Evolutionary conservation across 1,140 invertebrate genomes (phyloP), one percentile per base, ranked within the genome.

Genomic region (Spodoptera frugiperda): DNA sequence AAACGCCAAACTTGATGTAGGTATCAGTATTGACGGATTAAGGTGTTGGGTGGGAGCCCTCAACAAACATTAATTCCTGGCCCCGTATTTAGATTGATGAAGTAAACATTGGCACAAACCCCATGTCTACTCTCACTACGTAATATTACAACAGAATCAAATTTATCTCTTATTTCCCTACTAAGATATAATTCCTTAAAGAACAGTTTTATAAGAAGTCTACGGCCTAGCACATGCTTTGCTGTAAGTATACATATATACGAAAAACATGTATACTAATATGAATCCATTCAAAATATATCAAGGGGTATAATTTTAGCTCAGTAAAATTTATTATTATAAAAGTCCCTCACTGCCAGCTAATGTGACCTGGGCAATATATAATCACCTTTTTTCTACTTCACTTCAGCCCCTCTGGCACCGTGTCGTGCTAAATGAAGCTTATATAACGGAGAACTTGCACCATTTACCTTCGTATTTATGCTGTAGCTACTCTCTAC

Each of bases 341-440:
- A 46, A 63, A 63, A 59, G 14, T 12, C 39, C 59, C 15, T 11
- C 33, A 63, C 59, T n/a, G 15, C 33, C 17, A 67, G 63, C 19
- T 67, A 67, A 67, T 67, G 63, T 48, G 63, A 25, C 39, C 44
- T 65, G 61, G 17, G 39, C 17, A 65, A 48, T 65, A 65, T 65
- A 67, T 46, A 67, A 67, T 67, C 63, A 67, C 65, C 65, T 51
- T 68, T 68, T 68, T 68, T 68, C 65, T 68, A 33, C 65, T 51
- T 53, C 48, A 68, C 21, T 68, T 33, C 46, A 53, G 48, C 65
- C 65, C 65, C 65, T 68, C 63, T 49, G 63, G 44, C 39, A 33
- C n/a, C 48, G 65, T 68, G 65, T 68, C 65, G 48, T 68, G 48
- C 65, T 68, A 68, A 68, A 68, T 68, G 65, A 68, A 68, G 65